phyloP scores from a whole-genome alignment of 2,797 vertebrate species.

The Benthosema pterotum region DNA sequence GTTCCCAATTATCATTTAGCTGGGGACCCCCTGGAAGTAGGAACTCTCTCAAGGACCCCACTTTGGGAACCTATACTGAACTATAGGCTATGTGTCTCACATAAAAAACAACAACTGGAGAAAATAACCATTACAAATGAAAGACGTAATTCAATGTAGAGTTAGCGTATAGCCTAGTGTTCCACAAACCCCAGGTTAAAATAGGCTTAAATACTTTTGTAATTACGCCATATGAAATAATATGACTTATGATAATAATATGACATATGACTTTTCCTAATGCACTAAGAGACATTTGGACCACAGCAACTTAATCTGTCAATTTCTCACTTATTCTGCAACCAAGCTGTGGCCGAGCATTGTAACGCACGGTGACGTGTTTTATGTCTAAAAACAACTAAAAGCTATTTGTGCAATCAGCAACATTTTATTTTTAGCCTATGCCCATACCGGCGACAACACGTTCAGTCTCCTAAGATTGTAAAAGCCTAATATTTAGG shows the following conservation, averaged over 20 bases:
- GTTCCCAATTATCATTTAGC: too few species aligned
- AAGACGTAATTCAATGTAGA: too few species aligned
- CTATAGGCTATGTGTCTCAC: too few species aligned
- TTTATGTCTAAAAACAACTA: constrained; percentile 24
- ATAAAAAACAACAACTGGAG: constrained; percentile 65
- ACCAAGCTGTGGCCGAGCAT: constrained; percentile 45
- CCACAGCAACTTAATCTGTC: constrained; percentile 41
- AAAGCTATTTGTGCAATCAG: constrained; percentile 36
- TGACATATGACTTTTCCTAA: too few species aligned
- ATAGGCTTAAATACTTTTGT: too few species aligned
- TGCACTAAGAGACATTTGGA: too few species aligned
- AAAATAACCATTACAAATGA: constrained; percentile 45
- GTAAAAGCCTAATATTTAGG: constrained; percentile 16
- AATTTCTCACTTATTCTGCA: constrained; percentile 52
- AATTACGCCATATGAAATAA: too few species aligned
- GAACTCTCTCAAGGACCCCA: too few species aligned
- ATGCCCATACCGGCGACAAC: constrained; percentile 5
- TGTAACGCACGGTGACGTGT: constrained; percentile 42
- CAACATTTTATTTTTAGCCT: neutral
- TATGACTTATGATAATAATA: too few species aligned
- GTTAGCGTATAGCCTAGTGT: neutral
- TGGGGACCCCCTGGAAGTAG: too few species aligned
- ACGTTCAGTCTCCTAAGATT: neutral
- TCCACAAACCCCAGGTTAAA: too few species aligned
- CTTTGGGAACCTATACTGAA: too few species aligned